phyloP scores from a whole-genome alignment of 2,113 vertebrate species.

The Porphyrio hochstetteri region DNA sequence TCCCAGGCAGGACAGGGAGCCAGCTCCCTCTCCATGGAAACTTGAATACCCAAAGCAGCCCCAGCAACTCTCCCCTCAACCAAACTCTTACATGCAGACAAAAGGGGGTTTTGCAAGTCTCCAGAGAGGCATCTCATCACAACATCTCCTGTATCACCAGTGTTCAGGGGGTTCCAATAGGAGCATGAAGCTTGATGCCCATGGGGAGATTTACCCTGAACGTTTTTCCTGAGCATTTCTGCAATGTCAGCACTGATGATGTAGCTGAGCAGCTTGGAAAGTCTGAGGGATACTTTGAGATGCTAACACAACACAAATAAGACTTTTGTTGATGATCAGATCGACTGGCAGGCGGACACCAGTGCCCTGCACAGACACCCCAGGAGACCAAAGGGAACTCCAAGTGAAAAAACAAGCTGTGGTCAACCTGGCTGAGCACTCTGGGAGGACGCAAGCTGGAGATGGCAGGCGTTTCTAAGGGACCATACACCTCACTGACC shows the following conservation, averaged over 20 bases:
- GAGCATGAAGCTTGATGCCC: not conserved
- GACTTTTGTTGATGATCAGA: not conserved
- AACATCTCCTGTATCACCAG: not conserved
- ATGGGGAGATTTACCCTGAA: not conserved
- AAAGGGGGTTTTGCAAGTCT: not conserved
- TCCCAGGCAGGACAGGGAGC: not conserved
- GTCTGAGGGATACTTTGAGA: not conserved
- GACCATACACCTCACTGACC: not conserved
- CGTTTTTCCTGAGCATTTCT: not conserved
- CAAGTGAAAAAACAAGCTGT: not conserved
- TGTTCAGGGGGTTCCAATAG: not conserved
- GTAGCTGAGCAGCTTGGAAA: not conserved
- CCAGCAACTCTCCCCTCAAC: not conserved
- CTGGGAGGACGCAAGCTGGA: not conserved
- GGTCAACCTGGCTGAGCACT: not conserved
- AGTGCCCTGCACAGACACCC: not conserved
- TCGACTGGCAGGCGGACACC: not conserved
- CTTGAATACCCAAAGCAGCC: not conserved
- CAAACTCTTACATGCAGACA: not conserved
- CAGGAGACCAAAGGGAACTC: not conserved
- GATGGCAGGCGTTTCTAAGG: not conserved
- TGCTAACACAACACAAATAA: not conserved
- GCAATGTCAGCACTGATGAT: not conserved
- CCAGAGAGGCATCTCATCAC: not conserved
- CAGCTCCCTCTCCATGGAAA: slow-evolving; percentile 32